Percentiles rank a stretch among this genome's conserved stretches.
Conservation (phyloP, 2,113 vertebrate genomes). For the Carlito syrichta region DNA sequence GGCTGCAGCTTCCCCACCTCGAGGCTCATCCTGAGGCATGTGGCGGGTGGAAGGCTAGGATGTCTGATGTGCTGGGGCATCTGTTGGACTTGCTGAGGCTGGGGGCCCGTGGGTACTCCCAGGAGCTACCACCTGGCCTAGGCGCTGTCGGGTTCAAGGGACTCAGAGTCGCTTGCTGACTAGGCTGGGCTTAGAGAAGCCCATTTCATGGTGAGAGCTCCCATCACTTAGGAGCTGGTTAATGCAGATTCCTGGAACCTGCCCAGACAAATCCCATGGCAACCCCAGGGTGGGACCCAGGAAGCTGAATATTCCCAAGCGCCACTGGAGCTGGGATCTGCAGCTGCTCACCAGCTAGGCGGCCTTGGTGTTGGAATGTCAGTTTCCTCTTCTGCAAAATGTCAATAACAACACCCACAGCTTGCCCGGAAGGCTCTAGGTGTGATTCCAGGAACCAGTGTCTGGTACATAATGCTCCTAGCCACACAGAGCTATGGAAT, state of each 20-base stretch:
- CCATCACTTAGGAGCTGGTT: too few species aligned
- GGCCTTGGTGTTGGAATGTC: not conserved
- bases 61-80: not conserved
- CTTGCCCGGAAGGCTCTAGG: rapidly evolving
- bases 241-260: not conserved
- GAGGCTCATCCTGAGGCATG: not conserved
- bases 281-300: not conserved
- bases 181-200: not conserved
- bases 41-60: not conserved
- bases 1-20: not conserved
- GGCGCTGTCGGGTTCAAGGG: not conserved
- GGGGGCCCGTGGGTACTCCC: not conserved
- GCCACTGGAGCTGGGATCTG: not conserved
- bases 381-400: not conserved
- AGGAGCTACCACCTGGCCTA: not conserved
- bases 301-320: not conserved
- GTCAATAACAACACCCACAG: rapidly evolving
- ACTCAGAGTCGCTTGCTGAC: not conserved
- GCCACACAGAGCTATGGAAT: not conserved
- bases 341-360: rapidly evolving
- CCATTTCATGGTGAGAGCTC: not conserved
- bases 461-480: rapidly evolving
- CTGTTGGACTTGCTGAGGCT: not conserved
- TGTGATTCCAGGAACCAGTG: rapidly evolving
- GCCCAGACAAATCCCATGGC: not conserved